A percentile compares a stretch with the other conserved stretches of the same genome.
Conservation (phyloP, 2,113 vertebrate species). For the Oceanites oceanicus region DNA sequence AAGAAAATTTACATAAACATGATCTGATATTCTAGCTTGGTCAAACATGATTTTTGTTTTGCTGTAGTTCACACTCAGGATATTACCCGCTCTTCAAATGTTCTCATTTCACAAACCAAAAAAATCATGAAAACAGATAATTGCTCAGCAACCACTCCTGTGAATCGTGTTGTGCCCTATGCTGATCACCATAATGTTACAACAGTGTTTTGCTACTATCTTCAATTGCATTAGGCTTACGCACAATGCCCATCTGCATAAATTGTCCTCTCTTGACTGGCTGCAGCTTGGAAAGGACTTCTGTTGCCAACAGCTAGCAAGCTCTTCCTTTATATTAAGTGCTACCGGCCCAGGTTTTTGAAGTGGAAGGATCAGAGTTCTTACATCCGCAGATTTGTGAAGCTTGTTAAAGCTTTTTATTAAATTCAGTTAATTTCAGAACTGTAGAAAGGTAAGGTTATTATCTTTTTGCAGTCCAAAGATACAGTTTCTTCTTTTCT, state of each 20-base stretch:
- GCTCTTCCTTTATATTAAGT: background rate
- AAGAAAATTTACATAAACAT: background rate
- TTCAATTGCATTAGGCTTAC: background rate
- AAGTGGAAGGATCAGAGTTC: constrained; percentile 2
- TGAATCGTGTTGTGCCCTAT: background rate
- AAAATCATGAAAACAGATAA: background rate
- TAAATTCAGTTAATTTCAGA: constrained; percentile 13
- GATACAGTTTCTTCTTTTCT: background rate
- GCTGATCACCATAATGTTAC: background rate
- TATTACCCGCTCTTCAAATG: background rate
- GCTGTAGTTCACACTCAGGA: background rate
- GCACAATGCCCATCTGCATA: background rate
- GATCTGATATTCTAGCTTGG: background rate
- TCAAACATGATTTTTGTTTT: background rate
- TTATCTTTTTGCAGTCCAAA: background rate
- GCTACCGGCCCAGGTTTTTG: background rate
- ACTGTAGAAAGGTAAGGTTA: background rate
- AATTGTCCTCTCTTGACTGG: background rate
- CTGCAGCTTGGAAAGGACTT: background rate
- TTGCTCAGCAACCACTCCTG: background rate
- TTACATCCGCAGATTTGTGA: background rate
- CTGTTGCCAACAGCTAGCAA: constrained; percentile 1
- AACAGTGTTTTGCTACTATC: background rate
- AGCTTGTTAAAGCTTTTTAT: background rate
- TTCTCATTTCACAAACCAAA: background rate